Percentiles rank a stretch among this genome's conserved stretches.
These are phyloP conservation scores for Clarias magur DNA, from an alignment of 2,113 vertebrate genomes.

Conservation along the genomic window DNA sequence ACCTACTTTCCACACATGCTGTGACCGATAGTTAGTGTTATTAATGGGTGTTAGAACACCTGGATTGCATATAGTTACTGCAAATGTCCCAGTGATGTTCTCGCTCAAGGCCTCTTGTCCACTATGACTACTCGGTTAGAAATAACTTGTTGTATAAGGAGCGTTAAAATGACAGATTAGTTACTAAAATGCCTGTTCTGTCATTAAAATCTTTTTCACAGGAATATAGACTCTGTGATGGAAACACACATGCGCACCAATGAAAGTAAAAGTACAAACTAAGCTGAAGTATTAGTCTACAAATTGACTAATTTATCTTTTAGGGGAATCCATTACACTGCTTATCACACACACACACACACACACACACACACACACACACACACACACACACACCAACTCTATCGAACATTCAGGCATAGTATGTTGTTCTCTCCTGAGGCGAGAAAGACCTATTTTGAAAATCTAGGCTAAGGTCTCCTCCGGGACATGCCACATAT, in stretches of 20 bases:
- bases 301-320: not conserved
- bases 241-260: not conserved
- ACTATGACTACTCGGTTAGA: no score
- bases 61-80: no score
- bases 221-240: not conserved
- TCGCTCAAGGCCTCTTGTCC: no score
- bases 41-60: no score
- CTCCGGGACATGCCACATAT: slow-evolving; percentile 61
- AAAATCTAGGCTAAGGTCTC: slow-evolving; percentile 61
- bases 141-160: no score
- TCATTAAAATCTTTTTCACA: no score
- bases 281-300: not conserved
- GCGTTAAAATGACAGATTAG: not conserved
- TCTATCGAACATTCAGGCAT: slow-evolving; percentile 45
- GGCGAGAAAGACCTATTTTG: slow-evolving; percentile 47
- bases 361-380: slow-evolving; percentile 12
- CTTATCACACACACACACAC: not conserved
- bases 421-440: slow-evolving; percentile 39
- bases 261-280: slow-evolving; percentile 2
- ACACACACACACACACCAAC: slow-evolving; percentile 1
- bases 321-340: slow-evolving; percentile 8
- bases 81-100: no score
- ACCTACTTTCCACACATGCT: no score
- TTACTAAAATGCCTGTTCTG: not conserved
- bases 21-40: no score